Conservation (phyloP, 2,888 invertebrate genomes). For the Anorthoa munda region DNA sequence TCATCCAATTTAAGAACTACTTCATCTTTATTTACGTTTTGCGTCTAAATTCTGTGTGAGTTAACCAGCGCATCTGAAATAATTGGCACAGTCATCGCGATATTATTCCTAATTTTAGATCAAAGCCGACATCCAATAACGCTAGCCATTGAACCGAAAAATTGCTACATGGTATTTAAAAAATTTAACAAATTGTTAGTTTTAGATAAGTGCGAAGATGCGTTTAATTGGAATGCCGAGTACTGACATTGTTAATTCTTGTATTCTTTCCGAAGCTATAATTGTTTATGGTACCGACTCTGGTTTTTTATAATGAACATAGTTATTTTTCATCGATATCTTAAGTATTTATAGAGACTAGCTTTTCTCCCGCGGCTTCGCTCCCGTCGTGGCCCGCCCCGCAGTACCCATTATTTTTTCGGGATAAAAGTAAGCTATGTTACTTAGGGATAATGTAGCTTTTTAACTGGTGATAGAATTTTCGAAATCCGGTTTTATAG, state of each 20-base stretch:
- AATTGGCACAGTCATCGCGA: constrained; percentile 40
- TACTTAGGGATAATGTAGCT: no score
- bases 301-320: no score
- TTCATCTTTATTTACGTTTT: constrained; percentile 24
- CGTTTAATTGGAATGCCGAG: constrained; percentile 45
- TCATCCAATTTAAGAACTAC: constrained; percentile 4
- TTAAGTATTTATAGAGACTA: no score
- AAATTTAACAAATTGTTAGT: constrained; percentile 29
- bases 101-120: constrained; percentile 50
- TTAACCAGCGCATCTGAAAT: constrained; percentile 33
- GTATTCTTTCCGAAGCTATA: constrained; percentile 24
- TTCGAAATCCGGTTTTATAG: no score
- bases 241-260: constrained; percentile 24
- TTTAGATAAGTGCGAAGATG: constrained; percentile 20
- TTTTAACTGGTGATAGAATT: no score
- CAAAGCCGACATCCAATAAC: constrained; percentile 42
- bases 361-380: no score
- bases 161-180: constrained; percentile 44
- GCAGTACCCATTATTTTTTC: no score
- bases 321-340: no score
- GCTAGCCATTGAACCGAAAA: constrained; percentile 56
- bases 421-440: no score
- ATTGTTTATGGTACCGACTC: background rate
- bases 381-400: no score
- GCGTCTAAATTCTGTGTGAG: constrained; percentile 9